Evolutionary conservation across 2,888 invertebrate genomes (phyloP).

Genomic region (Drosophila glabriapex): DNA sequence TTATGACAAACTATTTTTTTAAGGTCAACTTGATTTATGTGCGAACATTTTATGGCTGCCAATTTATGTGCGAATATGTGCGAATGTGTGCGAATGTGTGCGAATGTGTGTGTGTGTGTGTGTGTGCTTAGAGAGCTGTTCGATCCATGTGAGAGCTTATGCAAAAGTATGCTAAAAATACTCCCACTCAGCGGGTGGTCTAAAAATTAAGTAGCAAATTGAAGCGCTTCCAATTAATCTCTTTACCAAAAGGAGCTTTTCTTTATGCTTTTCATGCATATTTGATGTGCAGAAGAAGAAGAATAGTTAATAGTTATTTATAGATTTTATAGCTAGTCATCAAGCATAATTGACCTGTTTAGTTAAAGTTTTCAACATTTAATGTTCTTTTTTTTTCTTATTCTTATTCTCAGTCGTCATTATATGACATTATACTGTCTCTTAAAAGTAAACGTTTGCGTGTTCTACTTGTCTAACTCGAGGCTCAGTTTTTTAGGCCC

Average conservation of each 20-base stretch:
- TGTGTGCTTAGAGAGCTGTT: slow-evolving; percentile 16
- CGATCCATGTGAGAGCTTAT: slow-evolving; percentile 17
- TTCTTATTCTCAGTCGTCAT: slow-evolving; percentile 20
- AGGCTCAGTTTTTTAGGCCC: slow-evolving; percentile 13
- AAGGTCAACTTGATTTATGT: slow-evolving; percentile 77
- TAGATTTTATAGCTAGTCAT: slow-evolving; percentile 5
- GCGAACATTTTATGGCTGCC: slow-evolving; percentile 55
- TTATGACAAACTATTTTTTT: slow-evolving; percentile 65
- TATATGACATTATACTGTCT: slow-evolving; percentile 18
- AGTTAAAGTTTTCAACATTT: not conserved
- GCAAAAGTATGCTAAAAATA: slow-evolving; percentile 6
- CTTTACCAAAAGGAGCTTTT: not conserved
- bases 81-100: slow-evolving; percentile 3
- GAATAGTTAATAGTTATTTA: not conserved
- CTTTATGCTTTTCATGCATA: not conserved
- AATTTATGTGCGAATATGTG: slow-evolving; percentile 15
- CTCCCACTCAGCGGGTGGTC: not conserved
- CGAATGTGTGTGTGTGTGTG: slow-evolving; percentile 24
- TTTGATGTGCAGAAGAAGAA: not conserved
- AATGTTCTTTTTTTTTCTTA: not conserved
- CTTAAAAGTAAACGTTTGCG: slow-evolving; percentile 15
- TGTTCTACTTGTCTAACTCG: slow-evolving; percentile 22
- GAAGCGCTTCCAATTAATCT: not conserved
- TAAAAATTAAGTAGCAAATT: not conserved
- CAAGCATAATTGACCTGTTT: slow-evolving; percentile 14